Evolutionary conservation across 1,140 invertebrate genomes (phyloP), one percentile per base, ranked within the genome.

Genomic region (Drosophila repletoides): DNA sequence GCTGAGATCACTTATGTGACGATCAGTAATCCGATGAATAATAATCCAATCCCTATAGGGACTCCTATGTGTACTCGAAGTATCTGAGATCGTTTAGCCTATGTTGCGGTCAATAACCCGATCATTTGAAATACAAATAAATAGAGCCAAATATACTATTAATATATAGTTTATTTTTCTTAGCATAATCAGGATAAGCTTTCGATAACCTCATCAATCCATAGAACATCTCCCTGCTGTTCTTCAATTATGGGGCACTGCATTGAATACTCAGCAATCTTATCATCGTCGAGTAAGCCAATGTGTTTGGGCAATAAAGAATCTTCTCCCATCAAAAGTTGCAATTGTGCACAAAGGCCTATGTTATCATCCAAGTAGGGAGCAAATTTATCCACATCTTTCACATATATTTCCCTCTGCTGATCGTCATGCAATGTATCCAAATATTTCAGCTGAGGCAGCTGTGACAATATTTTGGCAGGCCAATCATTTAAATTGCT

Each of bases 371-470:
- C 59, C 9, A 77, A 29, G 17, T 76, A n/a, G n/a, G n/a, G 51
- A 3, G 59, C 43, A 26, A 33, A 40, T 7, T 64, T 43, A 17
- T 77, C 63, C 34, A 53, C 46, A 36, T 84, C 74, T 36, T 70
- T 84, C 1, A 83, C 19, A 24, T 29, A 83, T n/a, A 83, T 65
- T 26, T 83, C 79, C 4, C 43, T 58, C 12, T 29, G 17, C 17
- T 52, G 51, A 7, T 67, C 43, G n/a, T n/a, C n/a, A 1, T 74
- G 69, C 5, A 26, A 29, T 15, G 84, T 61, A 10, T 83, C 70
- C 3, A 83, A 34, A 5, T 59, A 65, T n/a, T 55, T 65, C 0
- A 83, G 56, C 7, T 84, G 31, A 2, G 68, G 64, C 0, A 83
- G 10, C 12, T 73, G 28, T 0, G 45, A 15, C n/a, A 84, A 10